Evolutionary conservation across 2,113 vertebrate genomes (phyloP).

Genomic region (Epinephelus fuscoguttatus): DNA sequence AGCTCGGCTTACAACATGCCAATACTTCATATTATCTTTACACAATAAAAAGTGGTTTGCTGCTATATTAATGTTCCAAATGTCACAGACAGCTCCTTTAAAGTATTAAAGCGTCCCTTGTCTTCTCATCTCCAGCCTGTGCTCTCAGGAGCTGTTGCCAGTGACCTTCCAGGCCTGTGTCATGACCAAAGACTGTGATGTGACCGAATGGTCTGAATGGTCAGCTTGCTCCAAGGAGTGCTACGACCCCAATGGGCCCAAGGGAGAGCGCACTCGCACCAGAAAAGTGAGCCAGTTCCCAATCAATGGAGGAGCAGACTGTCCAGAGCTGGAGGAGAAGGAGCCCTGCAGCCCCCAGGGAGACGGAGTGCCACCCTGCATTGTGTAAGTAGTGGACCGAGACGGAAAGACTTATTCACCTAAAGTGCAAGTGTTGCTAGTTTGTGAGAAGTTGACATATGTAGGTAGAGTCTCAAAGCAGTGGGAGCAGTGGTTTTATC

Average conservation of each 20-base stretch:
- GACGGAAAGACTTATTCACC: background rate
- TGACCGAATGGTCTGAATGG: conserved; percentile 95
- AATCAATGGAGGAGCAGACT: conserved; percentile 87
- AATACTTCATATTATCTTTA: too few relatives aligned
- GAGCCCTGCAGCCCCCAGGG: conserved; percentile 89
- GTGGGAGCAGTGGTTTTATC: too few relatives aligned
- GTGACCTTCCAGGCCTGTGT: conserved; percentile 95
- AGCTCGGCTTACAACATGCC: too few relatives aligned
- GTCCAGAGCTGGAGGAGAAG: conserved; percentile 90
- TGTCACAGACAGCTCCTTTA: too few relatives aligned
- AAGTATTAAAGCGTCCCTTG: background rate
- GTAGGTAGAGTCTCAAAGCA: too few relatives aligned
- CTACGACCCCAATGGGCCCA: conserved; percentile 86
- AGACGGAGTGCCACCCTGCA: conserved; percentile 87
- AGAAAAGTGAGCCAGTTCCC: conserved; percentile 90
- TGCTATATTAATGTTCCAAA: too few relatives aligned
- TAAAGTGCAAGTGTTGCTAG: background rate
- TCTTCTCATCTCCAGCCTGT: conserved; percentile 86
- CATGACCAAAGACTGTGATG: conserved; percentile 91
- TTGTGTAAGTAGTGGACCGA: conserved; percentile 86
- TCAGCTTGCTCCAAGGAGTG: conserved; percentile 92
- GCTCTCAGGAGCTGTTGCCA: conserved; percentile 90
- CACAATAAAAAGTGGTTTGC: too few relatives aligned
- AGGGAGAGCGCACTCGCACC: conserved; percentile 87
- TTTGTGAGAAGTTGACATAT: too few relatives aligned